phyloP scores from a whole-genome alignment of 2,888 invertebrate genomes.

The Holacanthella duospinosa region DNA sequence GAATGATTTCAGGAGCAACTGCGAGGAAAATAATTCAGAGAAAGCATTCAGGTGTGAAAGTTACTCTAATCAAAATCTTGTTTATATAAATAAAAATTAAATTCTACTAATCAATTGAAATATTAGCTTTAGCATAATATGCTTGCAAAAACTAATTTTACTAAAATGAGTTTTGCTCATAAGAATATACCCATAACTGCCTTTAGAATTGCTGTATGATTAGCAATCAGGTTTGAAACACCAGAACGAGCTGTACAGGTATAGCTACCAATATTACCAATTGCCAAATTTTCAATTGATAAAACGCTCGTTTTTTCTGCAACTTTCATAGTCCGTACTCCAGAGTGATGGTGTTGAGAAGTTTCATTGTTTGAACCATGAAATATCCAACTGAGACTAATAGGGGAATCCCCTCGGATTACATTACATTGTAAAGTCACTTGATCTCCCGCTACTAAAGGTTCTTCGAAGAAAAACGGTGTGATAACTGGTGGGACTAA shows the following conservation, averaged over 20 bases:
- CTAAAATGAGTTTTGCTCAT: too few species aligned
- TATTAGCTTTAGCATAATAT: too few species aligned
- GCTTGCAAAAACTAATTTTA: too few species aligned
- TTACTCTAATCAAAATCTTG: too few species aligned
- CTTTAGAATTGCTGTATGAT: conserved; percentile 27
- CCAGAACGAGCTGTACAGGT: conserved; percentile 60
- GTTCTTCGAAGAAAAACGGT: conserved; percentile 4
- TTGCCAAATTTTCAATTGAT: conserved; percentile 46
- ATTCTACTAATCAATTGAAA: too few species aligned
- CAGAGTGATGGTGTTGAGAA: too few species aligned
- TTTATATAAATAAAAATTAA: too few species aligned
- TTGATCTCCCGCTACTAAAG: conserved; percentile 2
- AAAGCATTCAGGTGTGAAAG: too few species aligned
- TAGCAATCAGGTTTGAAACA: conserved; percentile 56
- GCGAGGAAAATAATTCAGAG: conserved; percentile 34
- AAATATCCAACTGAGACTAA: conserved; percentile 4
- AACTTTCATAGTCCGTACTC: conserved; percentile 41
- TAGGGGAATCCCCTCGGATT: conserved; percentile 22
- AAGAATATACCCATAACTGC: not conserved
- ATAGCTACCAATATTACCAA: conserved; percentile 46
- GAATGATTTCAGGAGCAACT: conserved; percentile 55
- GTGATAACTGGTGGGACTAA: conserved; percentile 21
- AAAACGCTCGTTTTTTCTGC: conserved; percentile 53
- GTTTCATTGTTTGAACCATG: too few species aligned
- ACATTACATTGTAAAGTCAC: conserved; percentile 22